Percentiles rank a stretch among this genome's conserved stretches.
Conservation (phyloP, 2,888 invertebrate species). For the Lepidocyrtoides sp. region DNA sequence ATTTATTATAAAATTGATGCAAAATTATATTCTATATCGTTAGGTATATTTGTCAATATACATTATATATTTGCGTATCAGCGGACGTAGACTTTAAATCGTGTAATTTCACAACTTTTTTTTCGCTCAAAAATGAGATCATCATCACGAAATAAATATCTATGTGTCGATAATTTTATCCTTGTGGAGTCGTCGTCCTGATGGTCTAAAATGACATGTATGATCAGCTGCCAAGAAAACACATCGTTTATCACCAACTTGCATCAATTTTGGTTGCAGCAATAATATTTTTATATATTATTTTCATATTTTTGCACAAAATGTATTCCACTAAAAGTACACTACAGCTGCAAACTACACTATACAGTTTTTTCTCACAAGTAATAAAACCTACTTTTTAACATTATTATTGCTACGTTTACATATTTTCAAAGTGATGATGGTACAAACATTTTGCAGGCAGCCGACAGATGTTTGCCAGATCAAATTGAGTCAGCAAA, state of each 20-base stretch:
- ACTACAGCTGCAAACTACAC: not conserved
- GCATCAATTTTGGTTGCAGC: no score
- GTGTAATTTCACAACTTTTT: not conserved
- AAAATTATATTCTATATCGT: no score
- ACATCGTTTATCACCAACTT: not conserved
- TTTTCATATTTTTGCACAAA: not conserved
- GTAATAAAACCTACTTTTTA: not conserved
- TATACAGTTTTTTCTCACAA: not conserved
- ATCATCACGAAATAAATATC: not conserved
- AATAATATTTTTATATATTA: no score
- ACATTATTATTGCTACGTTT: not conserved
- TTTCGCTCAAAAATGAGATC: constrained; percentile 15
- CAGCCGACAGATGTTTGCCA: constrained; percentile 64
- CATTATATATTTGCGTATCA: no score
- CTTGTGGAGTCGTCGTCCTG: not conserved
- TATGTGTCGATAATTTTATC: not conserved
- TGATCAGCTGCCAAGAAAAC: constrained; percentile 53
- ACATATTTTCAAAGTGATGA: not conserved
- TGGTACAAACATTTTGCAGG: constrained; percentile 34
- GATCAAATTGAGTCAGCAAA: constrained; percentile 59
- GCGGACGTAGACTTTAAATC: no score
- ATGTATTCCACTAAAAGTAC: not conserved
- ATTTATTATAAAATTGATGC: no score
- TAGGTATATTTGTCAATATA: no score
- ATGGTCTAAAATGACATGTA: constrained; percentile 35